phyloP scores from a whole-genome alignment of 2,113 vertebrate genomes.

The Dolichotis patagonum region DNA sequence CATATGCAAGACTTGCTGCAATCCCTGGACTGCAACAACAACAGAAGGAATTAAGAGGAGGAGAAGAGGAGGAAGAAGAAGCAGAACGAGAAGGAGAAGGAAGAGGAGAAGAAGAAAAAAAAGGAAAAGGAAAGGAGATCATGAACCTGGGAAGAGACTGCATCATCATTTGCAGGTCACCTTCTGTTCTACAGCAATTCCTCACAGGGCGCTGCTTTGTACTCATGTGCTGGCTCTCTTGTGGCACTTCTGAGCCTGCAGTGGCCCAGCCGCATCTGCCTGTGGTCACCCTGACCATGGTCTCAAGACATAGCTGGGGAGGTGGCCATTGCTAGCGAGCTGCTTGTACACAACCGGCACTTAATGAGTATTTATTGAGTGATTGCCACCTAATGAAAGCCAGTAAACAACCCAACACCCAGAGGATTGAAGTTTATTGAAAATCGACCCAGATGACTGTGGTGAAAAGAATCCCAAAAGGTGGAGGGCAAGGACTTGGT shows the following conservation, averaged over 20 bases:
- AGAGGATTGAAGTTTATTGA: background rate
- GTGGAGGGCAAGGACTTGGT: background rate
- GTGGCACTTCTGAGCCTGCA: background rate
- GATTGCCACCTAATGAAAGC: background rate
- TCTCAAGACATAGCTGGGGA: background rate
- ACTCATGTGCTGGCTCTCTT: background rate
- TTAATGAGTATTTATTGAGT: slow-evolving; percentile 21
- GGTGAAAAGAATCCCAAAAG: slow-evolving; percentile 1
- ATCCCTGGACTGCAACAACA: background rate
- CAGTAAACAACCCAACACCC: background rate
- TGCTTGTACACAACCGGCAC: background rate
- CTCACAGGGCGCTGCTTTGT: fast-evolving
- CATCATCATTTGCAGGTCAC: fast-evolving
- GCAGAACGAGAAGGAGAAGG: background rate
- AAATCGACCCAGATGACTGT: background rate
- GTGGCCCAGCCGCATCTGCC: background rate
- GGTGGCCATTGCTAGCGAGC: background rate
- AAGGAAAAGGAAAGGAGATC: background rate
- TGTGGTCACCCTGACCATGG: background rate
- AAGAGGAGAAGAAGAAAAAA: background rate
- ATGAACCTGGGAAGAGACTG: too few species aligned
- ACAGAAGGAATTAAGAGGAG: background rate
- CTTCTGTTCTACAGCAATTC: fast-evolving
- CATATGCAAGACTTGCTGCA: background rate
- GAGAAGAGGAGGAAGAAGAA: background rate